phyloP scores from a whole-genome alignment of 2,113 vertebrate species.

The Agapornis roseicollis region DNA sequence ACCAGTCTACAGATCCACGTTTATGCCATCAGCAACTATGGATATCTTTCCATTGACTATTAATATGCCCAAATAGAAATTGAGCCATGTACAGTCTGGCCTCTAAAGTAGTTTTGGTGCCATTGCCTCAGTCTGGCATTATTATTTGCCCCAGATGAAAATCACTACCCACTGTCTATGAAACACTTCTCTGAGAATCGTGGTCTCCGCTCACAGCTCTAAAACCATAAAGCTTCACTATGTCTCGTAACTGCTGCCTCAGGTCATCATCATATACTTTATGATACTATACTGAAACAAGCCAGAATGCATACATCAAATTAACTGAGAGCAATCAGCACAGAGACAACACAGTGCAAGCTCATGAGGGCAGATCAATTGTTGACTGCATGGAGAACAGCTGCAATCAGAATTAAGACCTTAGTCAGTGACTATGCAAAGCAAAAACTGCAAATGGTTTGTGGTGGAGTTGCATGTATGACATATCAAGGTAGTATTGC shows the following conservation, averaged over 20 bases:
- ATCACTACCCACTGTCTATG: not conserved
- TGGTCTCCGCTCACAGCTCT: not conserved
- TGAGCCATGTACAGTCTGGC: rapidly evolving
- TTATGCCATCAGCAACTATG: not conserved
- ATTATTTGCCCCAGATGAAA: not conserved
- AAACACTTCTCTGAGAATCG: not conserved
- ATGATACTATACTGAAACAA: not conserved
- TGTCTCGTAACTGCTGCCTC: not conserved
- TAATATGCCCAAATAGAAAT: not conserved
- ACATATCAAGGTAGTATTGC: not conserved
- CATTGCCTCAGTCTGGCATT: not conserved
- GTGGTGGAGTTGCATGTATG: not conserved
- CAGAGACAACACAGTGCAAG: not conserved
- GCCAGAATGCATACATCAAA: not conserved
- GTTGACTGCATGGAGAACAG: not conserved
- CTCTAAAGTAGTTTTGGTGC: not conserved
- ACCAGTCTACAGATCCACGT: not conserved
- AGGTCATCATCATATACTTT: not conserved
- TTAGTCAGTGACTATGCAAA: not conserved
- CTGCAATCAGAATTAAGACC: not conserved
- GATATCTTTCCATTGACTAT: not conserved
- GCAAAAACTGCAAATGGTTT: not conserved
- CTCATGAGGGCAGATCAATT: not conserved
- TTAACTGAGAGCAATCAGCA: not conserved
- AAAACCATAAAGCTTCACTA: not conserved